Percentiles rank a stretch among this genome's conserved stretches.
phyloP scores from a whole-genome alignment of 2,797 vertebrate species.

The Valencia hispanica region DNA sequence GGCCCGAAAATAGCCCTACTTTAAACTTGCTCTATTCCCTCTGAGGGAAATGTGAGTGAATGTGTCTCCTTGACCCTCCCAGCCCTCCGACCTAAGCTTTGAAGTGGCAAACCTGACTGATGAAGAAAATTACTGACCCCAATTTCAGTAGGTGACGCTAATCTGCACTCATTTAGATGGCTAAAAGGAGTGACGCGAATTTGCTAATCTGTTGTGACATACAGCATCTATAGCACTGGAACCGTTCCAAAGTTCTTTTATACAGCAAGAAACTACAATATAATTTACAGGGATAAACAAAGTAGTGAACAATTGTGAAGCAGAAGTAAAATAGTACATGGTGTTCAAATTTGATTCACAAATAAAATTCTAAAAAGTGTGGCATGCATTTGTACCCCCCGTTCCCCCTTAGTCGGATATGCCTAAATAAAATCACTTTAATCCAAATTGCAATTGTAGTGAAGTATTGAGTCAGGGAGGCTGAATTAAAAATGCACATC shows the following conservation, averaged over 20 bases:
- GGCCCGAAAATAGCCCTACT: slow-evolving; percentile 73
- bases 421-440: background rate
- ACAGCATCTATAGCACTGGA: background rate
- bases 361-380: background rate
- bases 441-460: background rate
- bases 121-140: slow-evolving; percentile 38
- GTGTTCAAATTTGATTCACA: background rate
- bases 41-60: slow-evolving; percentile 26
- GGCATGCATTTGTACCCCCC: background rate
- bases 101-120: slow-evolving; percentile 54
- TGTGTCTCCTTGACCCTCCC: slow-evolving; percentile 62
- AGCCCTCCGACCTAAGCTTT: slow-evolving; percentile 60
- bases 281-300: background rate
- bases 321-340: background rate
- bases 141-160: background rate
- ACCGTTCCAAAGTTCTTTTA: background rate
- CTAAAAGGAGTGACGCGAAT: background rate
- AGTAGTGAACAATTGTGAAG: background rate
- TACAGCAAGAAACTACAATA: background rate
- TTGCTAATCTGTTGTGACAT: background rate
- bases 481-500: background rate
- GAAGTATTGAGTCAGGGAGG: background rate
- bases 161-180: background rate
- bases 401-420: background rate
- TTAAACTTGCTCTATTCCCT: slow-evolving; percentile 56